Conservation (phyloP, 1,140 invertebrate species). For the Sycobia sp. region DNA sequence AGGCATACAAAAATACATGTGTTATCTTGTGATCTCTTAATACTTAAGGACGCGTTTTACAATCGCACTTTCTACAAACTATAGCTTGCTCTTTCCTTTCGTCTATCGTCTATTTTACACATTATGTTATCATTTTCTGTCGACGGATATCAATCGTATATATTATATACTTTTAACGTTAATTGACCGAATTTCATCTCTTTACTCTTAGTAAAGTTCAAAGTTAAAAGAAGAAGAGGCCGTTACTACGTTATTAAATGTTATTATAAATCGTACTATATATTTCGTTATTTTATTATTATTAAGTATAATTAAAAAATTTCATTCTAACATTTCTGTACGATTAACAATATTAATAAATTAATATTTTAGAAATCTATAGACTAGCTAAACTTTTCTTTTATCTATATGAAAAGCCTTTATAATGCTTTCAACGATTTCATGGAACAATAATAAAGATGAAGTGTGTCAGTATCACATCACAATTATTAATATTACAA, state of each 20-base stretch:
- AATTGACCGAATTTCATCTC: neutral
- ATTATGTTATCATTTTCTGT: neutral
- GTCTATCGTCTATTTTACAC: neutral
- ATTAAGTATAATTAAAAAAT: conserved; percentile 9
- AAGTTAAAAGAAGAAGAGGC: too few relatives aligned
- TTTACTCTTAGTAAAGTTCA: neutral
- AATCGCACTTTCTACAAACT: neutral
- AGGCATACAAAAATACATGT: conserved; percentile 24
- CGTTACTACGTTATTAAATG: neutral
- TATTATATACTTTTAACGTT: neutral
- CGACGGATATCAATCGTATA: neutral
- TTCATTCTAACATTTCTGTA: conserved; percentile 22
- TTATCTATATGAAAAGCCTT: neutral
- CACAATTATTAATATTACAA: neutral
- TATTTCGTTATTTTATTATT: conserved; percentile 1
- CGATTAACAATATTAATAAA: conserved; percentile 15
- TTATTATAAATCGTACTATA: neutral
- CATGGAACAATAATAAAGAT: neutral
- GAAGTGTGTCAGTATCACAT: neutral
- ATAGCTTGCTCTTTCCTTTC: neutral
- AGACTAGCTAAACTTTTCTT: conserved; percentile 23
- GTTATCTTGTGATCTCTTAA: conserved; percentile 6
- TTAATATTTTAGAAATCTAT: conserved; percentile 22
- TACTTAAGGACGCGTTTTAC: neutral
- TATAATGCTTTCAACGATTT: neutral